A percentile compares a stretch with the other conserved stretches of the same genome.
These are phyloP conservation scores for Xenopus petersii DNA, from an alignment of 2,797 vertebrate genomes.

Conservation along the genomic window DNA sequence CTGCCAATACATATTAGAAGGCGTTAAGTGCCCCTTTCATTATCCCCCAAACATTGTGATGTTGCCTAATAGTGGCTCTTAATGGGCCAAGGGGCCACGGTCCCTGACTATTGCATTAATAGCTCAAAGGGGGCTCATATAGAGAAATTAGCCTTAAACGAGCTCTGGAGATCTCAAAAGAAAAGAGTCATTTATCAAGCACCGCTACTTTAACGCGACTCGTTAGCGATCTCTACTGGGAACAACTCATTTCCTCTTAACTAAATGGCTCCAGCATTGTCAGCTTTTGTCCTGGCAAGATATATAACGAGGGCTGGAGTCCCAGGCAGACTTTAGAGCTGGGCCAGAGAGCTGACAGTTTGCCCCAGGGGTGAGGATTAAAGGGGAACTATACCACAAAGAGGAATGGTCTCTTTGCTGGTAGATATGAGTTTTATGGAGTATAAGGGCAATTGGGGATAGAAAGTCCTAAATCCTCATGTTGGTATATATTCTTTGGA, in stretches of 20 bases:
- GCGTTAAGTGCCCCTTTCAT: slow-evolving; percentile 77
- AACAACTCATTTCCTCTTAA: slow-evolving; percentile 93
- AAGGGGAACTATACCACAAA: no score
- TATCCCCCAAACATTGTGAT: slow-evolving; percentile 64
- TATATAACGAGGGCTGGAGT: slow-evolving; percentile 61
- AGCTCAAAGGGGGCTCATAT: slow-evolving; percentile 97
- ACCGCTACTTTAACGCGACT: slow-evolving; percentile 88
- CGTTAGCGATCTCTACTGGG: slow-evolving; percentile 88
- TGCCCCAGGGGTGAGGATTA: no score
- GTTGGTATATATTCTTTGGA: no score
- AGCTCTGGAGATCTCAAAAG: slow-evolving; percentile 96
- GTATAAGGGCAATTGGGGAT: no score
- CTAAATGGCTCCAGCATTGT: slow-evolving; percentile 91
- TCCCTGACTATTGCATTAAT: slow-evolving; percentile 84
- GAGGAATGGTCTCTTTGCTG: no score
- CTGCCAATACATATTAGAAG: slow-evolving; percentile 72
- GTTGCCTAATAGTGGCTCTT: slow-evolving; percentile 69
- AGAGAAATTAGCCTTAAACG: slow-evolving; percentile 98
- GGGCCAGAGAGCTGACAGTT: no score
- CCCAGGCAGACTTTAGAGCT: no score
- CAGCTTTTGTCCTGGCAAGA: slow-evolving; percentile 71
- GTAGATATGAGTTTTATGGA: no score
- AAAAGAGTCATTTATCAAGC: slow-evolving; percentile 93
- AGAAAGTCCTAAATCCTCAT: no score
- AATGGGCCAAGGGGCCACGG: slow-evolving; percentile 78